Percentiles rank a stretch among this genome's conserved stretches.
Conservation (phyloP, 2,797 vertebrate species). For the Nyctibius grandis region DNA sequence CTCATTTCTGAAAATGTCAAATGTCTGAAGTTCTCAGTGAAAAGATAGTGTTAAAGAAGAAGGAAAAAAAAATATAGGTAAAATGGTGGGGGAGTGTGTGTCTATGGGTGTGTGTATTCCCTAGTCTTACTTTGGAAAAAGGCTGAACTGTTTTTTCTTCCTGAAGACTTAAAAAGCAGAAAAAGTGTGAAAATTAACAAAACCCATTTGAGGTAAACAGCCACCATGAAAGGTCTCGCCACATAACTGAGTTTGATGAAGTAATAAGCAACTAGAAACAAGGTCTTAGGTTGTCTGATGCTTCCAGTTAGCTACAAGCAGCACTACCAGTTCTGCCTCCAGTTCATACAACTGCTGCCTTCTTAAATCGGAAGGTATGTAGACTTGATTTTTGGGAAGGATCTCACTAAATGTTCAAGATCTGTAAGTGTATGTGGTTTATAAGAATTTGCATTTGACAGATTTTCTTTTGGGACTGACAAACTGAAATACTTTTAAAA, state of each 20-base stretch:
- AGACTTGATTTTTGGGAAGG: background rate
- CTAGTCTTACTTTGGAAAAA: background rate
- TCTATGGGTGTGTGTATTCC: background rate
- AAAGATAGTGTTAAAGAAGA: background rate
- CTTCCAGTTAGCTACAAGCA: background rate
- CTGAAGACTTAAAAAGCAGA: background rate
- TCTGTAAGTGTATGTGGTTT: background rate
- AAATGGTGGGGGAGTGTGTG: background rate
- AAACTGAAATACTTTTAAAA: constrained; percentile 16
- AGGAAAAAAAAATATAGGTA: background rate
- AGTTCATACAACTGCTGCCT: background rate
- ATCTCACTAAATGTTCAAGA: background rate
- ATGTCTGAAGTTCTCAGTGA: background rate
- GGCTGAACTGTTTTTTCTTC: background rate
- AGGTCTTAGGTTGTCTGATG: background rate
- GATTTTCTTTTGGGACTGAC: background rate
- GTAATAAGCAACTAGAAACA: background rate
- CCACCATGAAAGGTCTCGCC: background rate
- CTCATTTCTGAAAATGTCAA: background rate
- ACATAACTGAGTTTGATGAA: background rate
- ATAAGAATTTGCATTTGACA: background rate
- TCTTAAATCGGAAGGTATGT: background rate
- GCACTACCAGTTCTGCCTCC: background rate
- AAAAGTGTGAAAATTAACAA: background rate
- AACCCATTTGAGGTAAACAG: background rate